A percentile compares a stretch with the other conserved stretches of the same genome.
Conservation (phyloP, 2,113 vertebrate species). For the Chelonoidis abingdonii region DNA sequence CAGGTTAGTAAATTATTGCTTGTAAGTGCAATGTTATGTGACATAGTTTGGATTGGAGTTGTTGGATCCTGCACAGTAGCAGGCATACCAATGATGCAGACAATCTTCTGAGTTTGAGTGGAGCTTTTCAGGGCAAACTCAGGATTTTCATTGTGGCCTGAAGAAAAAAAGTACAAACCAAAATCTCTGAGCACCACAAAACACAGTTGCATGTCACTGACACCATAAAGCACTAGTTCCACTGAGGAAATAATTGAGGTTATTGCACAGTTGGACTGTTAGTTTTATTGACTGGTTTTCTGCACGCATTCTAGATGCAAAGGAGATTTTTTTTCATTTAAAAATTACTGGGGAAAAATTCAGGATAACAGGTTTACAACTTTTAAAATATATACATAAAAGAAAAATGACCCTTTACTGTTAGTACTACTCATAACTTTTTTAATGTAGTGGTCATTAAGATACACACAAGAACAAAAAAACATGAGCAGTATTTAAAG, state of each 20-base stretch:
- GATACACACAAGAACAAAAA: background rate
- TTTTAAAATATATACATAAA: background rate
- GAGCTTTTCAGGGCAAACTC: background rate
- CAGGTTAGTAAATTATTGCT: background rate
- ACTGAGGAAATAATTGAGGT: background rate
- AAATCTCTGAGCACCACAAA: background rate
- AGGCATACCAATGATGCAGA: background rate
- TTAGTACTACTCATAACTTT: background rate
- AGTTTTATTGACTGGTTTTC: constrained; percentile 1
- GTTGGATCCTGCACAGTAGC: background rate
- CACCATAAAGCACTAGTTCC: background rate
- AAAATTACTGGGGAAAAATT: background rate
- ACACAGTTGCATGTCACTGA: background rate
- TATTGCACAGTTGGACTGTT: background rate
- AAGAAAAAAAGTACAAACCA: background rate
- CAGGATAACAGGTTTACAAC: background rate
- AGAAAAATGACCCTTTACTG: background rate
- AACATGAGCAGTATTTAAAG: background rate
- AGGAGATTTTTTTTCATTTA: background rate
- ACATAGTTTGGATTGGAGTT: background rate
- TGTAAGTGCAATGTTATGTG: background rate
- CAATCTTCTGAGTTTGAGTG: background rate
- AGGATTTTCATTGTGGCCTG: background rate
- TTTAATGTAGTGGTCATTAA: background rate
- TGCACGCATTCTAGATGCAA: constrained; percentile 6